Conservation (phyloP, 2,797 vertebrate genomes). For the Hipposideros larvatus region DNA sequence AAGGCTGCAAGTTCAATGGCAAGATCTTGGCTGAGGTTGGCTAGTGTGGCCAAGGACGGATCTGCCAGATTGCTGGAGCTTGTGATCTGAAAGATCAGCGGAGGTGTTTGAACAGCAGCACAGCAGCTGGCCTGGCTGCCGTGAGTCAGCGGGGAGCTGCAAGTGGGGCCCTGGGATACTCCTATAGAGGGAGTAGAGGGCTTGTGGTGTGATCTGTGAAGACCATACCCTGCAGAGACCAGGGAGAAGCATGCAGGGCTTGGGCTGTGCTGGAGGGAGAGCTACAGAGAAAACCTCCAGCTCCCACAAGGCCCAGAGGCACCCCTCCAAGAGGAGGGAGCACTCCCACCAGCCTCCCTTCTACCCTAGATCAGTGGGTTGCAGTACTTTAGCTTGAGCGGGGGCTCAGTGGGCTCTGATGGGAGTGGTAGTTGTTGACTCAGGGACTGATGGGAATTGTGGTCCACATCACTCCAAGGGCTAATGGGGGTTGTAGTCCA, state of each 20-base stretch:
- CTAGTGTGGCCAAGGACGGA: neutral
- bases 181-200: neutral
- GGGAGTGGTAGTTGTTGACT: constrained; percentile 58
- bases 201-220: neutral
- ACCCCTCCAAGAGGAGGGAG: neutral
- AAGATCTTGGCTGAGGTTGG: neutral
- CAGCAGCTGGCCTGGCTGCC: neutral
- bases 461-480: neutral
- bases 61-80: neutral
- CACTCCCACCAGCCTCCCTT: too few relatives aligned
- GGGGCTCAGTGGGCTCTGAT: constrained; percentile 34
- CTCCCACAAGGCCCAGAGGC: neutral
- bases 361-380: neutral
- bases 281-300: neutral
- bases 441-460: constrained; percentile 52
- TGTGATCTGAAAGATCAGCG: neutral
- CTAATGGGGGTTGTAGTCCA: constrained; percentile 72
- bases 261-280: neutral
- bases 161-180: neutral
- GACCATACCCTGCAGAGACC: neutral
- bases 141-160: neutral
- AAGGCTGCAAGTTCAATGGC: neutral
- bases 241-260: neutral
- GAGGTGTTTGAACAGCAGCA: neutral
- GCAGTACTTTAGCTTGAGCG: neutral